These are phyloP conservation scores for Halcyon smyrnensis DNA, from an alignment of 2,797 vertebrate genomes.

Conservation along the genomic window DNA sequence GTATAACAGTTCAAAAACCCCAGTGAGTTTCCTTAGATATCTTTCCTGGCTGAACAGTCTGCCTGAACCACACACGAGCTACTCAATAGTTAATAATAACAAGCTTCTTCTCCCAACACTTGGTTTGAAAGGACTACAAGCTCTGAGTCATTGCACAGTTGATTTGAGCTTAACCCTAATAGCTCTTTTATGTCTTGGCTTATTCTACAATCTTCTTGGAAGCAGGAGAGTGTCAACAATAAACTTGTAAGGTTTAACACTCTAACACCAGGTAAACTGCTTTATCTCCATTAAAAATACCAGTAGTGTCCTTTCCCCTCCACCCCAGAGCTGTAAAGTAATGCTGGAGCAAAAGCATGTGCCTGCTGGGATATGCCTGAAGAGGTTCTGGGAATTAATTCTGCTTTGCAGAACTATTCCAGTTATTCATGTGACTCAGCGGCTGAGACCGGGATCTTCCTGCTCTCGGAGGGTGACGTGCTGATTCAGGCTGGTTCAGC, in stretches of 20 bases:
- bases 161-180: constrained; percentile 69
- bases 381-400: constrained; percentile 83
- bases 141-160: constrained; percentile 64
- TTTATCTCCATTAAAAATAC: constrained; percentile 39
- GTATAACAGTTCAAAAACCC: neutral
- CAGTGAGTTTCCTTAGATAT: neutral
- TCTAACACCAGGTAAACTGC: constrained; percentile 40
- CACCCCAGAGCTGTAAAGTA: constrained; percentile 63
- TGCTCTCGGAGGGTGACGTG: constrained; percentile 68
- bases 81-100: constrained; percentile 56
- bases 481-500: constrained; percentile 79
- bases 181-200: constrained; percentile 42
- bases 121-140: constrained; percentile 49
- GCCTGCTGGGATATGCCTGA: constrained; percentile 75
- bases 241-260: constrained; percentile 28
- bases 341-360: constrained; percentile 59
- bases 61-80: neutral
- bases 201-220: constrained; percentile 61
- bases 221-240: constrained; percentile 34
- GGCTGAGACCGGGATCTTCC: constrained; percentile 75
- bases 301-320: constrained; percentile 18
- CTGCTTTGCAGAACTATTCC: constrained; percentile 81
- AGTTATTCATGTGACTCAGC: constrained; percentile 85
- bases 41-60: constrained; percentile 7
- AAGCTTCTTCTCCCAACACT: constrained; percentile 41